A percentile compares a stretch with the other conserved stretches of the same genome.
Conservation (phyloP, 2,113 vertebrate genomes). For the Plestiodon gilberti region DNA sequence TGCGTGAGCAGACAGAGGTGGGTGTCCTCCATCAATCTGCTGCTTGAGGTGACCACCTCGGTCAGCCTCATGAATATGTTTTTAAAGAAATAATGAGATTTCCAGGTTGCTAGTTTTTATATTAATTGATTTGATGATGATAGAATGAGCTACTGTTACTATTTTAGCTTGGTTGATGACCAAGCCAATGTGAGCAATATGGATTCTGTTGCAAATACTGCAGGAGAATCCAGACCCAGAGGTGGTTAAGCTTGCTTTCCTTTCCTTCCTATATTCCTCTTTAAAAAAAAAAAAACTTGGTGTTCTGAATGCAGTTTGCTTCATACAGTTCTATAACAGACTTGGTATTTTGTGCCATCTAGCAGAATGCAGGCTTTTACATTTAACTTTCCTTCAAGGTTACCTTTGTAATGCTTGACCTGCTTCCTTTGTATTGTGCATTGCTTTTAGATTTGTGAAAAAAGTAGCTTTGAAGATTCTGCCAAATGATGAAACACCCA, state of each 20-base stretch:
- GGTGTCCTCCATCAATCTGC: too few relatives aligned
- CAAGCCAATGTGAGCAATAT: neutral
- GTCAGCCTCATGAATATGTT: neutral
- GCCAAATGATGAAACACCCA: neutral
- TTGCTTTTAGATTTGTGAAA: neutral
- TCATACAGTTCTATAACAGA: neutral
- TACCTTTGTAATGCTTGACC: neutral
- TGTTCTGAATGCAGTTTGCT: neutral
- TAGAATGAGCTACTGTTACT: neutral
- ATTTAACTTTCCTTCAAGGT: neutral
- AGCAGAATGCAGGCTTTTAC: neutral
- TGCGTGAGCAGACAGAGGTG: too few relatives aligned
- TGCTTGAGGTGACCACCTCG: too few relatives aligned
- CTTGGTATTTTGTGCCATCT: neutral
- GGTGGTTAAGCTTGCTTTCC: neutral
- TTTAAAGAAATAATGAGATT: neutral
- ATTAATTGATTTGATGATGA: neutral
- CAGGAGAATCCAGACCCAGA: neutral
- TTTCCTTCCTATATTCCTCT: neutral
- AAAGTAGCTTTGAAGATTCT: constrained; percentile 7
- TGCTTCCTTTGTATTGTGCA: neutral
- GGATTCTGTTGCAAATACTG: neutral
- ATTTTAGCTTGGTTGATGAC: neutral
- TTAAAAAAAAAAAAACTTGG: too few relatives aligned
- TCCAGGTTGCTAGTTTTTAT: neutral